These are phyloP conservation scores for Callithrix jacchus DNA, from an alignment of 2,113 vertebrate species.

Conservation along the genomic window DNA sequence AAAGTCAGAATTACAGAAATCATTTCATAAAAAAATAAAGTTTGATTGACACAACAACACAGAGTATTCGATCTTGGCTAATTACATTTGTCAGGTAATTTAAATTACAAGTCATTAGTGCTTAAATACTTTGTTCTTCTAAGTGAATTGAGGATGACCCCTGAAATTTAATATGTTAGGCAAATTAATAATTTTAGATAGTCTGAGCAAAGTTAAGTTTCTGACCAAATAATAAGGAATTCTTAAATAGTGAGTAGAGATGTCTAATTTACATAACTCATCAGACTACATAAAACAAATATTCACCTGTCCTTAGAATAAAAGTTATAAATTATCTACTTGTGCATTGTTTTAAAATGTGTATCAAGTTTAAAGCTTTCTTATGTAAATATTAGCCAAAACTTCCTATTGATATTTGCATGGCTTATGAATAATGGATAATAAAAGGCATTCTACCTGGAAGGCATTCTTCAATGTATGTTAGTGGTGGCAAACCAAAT, in stretches of 20 bases:
- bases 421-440: not conserved
- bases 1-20: conserved; percentile 8
- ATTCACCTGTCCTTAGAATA: not conserved
- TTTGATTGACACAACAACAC: not conserved
- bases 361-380: not conserved
- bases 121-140: not conserved
- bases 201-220: not conserved
- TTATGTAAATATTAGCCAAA: not conserved
- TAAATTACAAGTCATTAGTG: not conserved
- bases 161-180: not conserved
- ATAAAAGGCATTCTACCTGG: not conserved
- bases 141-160: not conserved
- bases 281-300: not conserved
- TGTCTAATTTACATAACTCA: not conserved
- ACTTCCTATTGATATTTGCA: not conserved
- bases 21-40: not conserved
- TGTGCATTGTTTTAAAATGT: not conserved
- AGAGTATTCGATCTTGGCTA: not conserved
- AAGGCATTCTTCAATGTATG: not conserved
- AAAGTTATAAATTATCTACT: not conserved
- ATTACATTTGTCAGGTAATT: not conserved
- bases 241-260: not conserved
- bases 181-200: conserved; percentile 14
- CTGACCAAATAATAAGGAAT: conserved; percentile 35
- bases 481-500: not conserved